phyloP scores from a whole-genome alignment of 2,797 vertebrate genomes.

The Acanthurus lineatus region DNA sequence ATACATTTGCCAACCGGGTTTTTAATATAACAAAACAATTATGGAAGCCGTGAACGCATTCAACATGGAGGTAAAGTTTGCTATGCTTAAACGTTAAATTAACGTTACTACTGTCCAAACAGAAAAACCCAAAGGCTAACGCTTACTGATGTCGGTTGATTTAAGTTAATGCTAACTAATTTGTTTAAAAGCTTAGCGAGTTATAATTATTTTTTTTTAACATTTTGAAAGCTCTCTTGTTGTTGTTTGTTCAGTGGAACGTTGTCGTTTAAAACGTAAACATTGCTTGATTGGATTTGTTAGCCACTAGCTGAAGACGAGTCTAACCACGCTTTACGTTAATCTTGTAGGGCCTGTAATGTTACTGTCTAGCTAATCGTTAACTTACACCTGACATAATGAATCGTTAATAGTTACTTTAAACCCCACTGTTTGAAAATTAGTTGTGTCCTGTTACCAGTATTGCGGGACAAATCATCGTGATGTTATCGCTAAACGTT shows the following conservation, averaged over 20 bases:
- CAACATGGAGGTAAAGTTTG: slow-evolving; percentile 87
- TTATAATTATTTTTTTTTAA: fast-evolving
- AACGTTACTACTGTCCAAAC: neutral
- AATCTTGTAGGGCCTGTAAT: slow-evolving; percentile 38
- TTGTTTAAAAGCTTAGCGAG: neutral
- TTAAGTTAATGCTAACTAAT: too few relatives aligned
- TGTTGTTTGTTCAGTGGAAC: fast-evolving
- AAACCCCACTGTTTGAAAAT: fast-evolving
- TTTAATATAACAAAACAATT: neutral
- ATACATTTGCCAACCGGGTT: neutral
- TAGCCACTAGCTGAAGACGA: slow-evolving; percentile 36
- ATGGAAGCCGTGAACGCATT: slow-evolving; percentile 90
- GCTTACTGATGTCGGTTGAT: neutral
- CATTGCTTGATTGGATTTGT: neutral
- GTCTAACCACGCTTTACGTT: neutral
- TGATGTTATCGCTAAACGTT: neutral
- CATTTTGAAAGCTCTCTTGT: neutral
- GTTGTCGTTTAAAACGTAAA: neutral
- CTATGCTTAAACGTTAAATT: slow-evolving; percentile 11
- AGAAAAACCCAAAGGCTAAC: slow-evolving; percentile 39
- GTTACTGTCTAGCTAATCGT: neutral
- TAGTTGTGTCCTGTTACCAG: neutral
- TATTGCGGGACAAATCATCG: too few relatives aligned
- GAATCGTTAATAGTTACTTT: fast-evolving
- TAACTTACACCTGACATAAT: neutral